phyloP scores from a whole-genome alignment of 2,797 vertebrate species.

The Pitangus sulphuratus region DNA sequence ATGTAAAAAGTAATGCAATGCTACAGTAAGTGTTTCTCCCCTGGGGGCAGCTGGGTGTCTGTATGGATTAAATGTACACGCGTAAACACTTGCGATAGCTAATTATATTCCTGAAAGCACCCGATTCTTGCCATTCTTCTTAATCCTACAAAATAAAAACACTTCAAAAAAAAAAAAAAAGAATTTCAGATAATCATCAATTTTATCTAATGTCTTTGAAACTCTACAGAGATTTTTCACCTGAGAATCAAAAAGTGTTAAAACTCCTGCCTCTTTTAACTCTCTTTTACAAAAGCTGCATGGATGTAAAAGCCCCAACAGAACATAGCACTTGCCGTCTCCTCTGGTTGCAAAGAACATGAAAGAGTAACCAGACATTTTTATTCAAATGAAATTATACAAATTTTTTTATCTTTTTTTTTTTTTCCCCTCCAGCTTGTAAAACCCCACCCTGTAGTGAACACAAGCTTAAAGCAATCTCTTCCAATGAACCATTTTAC shows the following conservation, averaged over 20 bases:
- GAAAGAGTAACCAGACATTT: slow-evolving; percentile 68
- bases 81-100: neutral
- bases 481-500: slow-evolving; percentile 82
- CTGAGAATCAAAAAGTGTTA: slow-evolving; percentile 53
- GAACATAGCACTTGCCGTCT: slow-evolving; percentile 50
- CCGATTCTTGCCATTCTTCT: neutral
- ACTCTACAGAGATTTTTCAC: slow-evolving; percentile 53
- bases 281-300: slow-evolving; percentile 38
- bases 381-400: slow-evolving; percentile 73
- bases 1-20: slow-evolving; percentile 71
- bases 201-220: slow-evolving; percentile 38
- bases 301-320: slow-evolving; percentile 36
- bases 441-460: slow-evolving; percentile 76
- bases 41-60: slow-evolving; percentile 36
- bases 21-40: slow-evolving; percentile 60
- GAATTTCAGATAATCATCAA: slow-evolving; percentile 6
- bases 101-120: slow-evolving; percentile 45
- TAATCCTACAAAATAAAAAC: slow-evolving; percentile 41
- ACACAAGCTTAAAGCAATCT: slow-evolving; percentile 77
- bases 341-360: slow-evolving; percentile 63
- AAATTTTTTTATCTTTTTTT: slow-evolving; percentile 28
- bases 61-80: slow-evolving; percentile 5
- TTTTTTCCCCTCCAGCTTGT: neutral
- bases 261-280: slow-evolving; percentile 59
- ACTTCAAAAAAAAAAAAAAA: slow-evolving; percentile 11